Conservation (phyloP, 2,888 invertebrate genomes). For the Unio delphinus region DNA sequence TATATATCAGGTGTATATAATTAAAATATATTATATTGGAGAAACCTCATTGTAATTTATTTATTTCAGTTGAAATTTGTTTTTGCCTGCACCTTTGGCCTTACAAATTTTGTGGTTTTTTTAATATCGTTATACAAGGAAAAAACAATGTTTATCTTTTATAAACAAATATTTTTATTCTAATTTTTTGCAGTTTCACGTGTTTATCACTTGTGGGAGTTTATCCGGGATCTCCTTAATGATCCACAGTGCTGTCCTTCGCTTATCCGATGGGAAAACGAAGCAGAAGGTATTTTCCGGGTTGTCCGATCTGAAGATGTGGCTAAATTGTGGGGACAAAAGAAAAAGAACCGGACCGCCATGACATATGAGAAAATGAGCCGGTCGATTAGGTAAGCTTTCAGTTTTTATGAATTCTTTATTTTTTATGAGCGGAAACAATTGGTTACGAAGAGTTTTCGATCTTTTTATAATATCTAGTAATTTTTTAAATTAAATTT, state of each 20-base stretch:
- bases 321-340: constrained; percentile 88
- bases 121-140: not conserved
- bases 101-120: not conserved
- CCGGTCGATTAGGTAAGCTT: constrained; percentile 84
- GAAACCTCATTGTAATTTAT: too few species aligned
- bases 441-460: too few species aligned
- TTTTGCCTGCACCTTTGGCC: not conserved
- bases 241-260: constrained; percentile 84
- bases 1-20: too few species aligned
- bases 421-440: too few species aligned
- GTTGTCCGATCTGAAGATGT: constrained; percentile 90
- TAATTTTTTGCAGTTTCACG: constrained; percentile 26
- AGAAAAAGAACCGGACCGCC: constrained; percentile 82
- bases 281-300: constrained; percentile 86
- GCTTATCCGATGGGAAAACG: constrained; percentile 90
- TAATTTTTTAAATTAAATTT: too few species aligned
- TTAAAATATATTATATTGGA: too few species aligned
- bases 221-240: constrained; percentile 85
- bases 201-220: constrained; percentile 80
- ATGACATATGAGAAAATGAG: constrained; percentile 96
- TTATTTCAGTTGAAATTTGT: too few species aligned
- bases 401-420: too few species aligned
- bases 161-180: not conserved
- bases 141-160: not conserved
- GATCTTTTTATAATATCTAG: too few species aligned